Conservation (phyloP, 1,140 invertebrate genomes). For the Drosophila insularis region DNA sequence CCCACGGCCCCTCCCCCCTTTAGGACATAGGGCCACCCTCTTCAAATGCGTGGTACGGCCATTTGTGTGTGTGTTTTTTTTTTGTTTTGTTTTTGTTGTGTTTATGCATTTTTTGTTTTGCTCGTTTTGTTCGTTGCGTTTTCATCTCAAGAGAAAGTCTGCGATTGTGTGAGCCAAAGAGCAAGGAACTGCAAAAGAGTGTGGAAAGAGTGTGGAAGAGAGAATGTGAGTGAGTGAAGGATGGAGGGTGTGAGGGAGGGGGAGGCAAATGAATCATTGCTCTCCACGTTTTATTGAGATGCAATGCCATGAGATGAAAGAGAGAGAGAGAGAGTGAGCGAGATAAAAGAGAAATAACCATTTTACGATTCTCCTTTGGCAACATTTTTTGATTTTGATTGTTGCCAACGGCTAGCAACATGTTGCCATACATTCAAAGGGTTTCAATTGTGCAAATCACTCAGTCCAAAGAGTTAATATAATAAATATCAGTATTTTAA, state of each 20-base stretch:
- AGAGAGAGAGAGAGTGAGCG: slow-evolving; percentile 20
- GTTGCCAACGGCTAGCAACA: slow-evolving; percentile 39
- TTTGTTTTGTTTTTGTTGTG: slow-evolving; percentile 35
- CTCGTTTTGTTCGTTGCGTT: slow-evolving; percentile 82
- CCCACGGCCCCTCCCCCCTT: not conserved
- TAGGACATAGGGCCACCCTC: too few species aligned
- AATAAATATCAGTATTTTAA: too few species aligned
- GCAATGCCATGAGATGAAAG: too few species aligned
- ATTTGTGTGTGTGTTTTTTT: slow-evolving; percentile 8
- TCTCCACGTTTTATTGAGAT: slow-evolving; percentile 1
- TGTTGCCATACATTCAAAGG: slow-evolving; percentile 23
- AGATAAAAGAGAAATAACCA: too few species aligned
- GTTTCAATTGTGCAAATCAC: too few species aligned
- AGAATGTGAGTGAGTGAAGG: not conserved
- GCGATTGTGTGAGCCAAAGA: slow-evolving; percentile 2
- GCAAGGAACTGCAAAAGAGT: not conserved
- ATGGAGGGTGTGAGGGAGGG: not conserved
- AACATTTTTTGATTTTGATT: too few species aligned
- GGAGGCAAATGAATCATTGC: too few species aligned
- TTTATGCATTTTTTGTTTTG: slow-evolving; percentile 78
- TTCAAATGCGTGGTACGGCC: not conserved
- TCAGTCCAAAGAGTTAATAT: too few species aligned
- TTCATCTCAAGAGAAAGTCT: slow-evolving; percentile 42
- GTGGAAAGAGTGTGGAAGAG: not conserved
- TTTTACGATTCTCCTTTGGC: slow-evolving; percentile 45